Evolutionary conservation across 2,888 invertebrate genomes (phyloP).

Genomic region (Sarcophaga variegata): DNA sequence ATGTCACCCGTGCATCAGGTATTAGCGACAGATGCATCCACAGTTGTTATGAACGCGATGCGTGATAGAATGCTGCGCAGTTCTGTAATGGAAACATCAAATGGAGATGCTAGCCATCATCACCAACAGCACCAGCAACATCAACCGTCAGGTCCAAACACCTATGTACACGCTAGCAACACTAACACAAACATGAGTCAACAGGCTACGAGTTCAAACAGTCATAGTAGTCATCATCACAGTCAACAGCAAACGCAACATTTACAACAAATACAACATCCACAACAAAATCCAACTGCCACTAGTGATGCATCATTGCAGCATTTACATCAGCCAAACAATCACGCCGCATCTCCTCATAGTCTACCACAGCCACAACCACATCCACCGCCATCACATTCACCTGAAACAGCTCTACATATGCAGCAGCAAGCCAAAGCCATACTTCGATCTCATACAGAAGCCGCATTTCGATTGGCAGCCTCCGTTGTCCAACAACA

Average conservation of each 20-base stretch:
- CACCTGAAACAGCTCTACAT: constrained; percentile 83
- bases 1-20: constrained; percentile 70
- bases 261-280: constrained; percentile 57
- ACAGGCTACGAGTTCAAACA: constrained; percentile 72
- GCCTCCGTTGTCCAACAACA: constrained; percentile 85
- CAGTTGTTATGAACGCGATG: constrained; percentile 85
- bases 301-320: constrained; percentile 28
- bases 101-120: constrained; percentile 65
- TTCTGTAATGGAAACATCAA: constrained; percentile 81
- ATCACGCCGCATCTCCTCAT: constrained; percentile 33
- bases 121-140: constrained; percentile 72
- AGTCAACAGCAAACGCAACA: constrained; percentile 64
- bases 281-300: constrained; percentile 56
- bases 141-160: constrained; percentile 19
- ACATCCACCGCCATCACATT: constrained; percentile 73
- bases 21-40: constrained; percentile 76
- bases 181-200: constrained; percentile 69
- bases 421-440: constrained; percentile 93
- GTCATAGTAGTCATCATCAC: constrained; percentile 73
- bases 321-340: constrained; percentile 56
- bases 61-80: constrained; percentile 83
- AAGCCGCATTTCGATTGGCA: constrained; percentile 91
- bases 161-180: constrained; percentile 43
- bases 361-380: constrained; percentile 65
- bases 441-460: constrained; percentile 91